Evolutionary conservation across 2,888 invertebrate genomes (phyloP), one percentile per base, ranked within the genome.

Genomic region (Tanytarsus gracilentus): DNA sequence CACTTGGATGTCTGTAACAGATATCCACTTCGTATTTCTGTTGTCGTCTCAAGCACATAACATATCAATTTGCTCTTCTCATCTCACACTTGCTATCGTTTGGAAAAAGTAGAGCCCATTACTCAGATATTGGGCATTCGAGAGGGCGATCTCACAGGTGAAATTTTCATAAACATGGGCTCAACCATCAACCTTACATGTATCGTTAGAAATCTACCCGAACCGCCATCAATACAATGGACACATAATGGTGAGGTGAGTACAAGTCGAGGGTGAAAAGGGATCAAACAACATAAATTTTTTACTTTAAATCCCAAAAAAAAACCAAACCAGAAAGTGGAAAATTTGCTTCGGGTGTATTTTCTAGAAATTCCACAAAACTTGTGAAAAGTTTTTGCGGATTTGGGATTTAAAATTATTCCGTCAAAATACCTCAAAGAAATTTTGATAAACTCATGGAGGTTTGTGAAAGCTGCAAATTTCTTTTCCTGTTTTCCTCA

Each of bases 181-280:
- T 82, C 81, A 70, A 83, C 82, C 61, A 79, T 83, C 77, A 83
- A 83, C 69, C 70, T 83, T 68, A 83, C 82, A 60, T 83, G 83
- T 71, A 76, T 82, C 69, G 64, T 69, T 70, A 63, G 70, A 70
- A 60, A 60, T 27, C 33, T 50, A 63, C 91, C 91, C 0, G 91
- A 91, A 69, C 90, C 91, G 23, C 90, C 91, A 0, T 85, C 87
- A 26, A 82, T 26, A 26, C 25, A 86, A 61, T 92, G 92, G 92
- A 89, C 88, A 44, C 92, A 92, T 71, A 87, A 90, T 71, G 82
- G 84, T 69, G 81, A 86, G 82, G 89, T 89, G 74, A 74, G 75
- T 56, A 55, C 6, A 7, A 36, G 36, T 14, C 36, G 36, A 9
- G 16, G 14, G 33, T 14, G 14, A 33, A n/a, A n/a, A n/a, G 16